Conservation (phyloP, 2,888 invertebrate species). For the Erpobdella octoculata region DNA sequence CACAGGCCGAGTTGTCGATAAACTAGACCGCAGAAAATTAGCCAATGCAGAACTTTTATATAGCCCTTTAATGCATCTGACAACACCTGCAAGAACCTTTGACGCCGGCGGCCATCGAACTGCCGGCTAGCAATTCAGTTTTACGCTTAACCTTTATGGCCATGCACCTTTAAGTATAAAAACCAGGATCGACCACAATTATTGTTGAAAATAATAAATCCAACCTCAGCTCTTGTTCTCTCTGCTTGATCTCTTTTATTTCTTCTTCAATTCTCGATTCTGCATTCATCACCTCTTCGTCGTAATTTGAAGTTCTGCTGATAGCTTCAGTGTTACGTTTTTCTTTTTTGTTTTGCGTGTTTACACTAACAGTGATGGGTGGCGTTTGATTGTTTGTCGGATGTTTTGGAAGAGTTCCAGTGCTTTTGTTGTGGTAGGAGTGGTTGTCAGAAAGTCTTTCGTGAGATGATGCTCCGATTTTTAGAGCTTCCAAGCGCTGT, state of each 20-base stretch:
- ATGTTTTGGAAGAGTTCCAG: background rate
- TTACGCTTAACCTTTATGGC: too few relatives aligned
- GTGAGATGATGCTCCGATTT: background rate
- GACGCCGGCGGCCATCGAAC: too few relatives aligned
- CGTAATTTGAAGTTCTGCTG: background rate
- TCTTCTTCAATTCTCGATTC: constrained; percentile 29
- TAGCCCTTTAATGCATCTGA: too few relatives aligned
- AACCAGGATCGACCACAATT: background rate
- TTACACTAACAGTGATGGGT: background rate
- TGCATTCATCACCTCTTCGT: background rate
- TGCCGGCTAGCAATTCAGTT: too few relatives aligned
- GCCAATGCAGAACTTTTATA: too few relatives aligned
- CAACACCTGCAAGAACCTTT: too few relatives aligned
- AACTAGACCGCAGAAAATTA: too few relatives aligned
- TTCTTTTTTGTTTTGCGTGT: background rate
- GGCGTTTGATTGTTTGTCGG: background rate
- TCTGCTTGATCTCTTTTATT: constrained; percentile 19
- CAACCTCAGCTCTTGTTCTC: constrained; percentile 28
- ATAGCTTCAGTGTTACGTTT: background rate
- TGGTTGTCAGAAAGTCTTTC: background rate
- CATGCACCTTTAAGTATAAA: background rate
- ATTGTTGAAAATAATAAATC: too few relatives aligned
- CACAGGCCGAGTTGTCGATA: too few relatives aligned
- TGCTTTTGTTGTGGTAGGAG: background rate
- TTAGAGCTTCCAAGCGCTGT: too few relatives aligned